Percentiles rank a stretch among this genome's conserved stretches.
phyloP scores from a whole-genome alignment of 2,113 vertebrate species.

The Saguinus imperator region DNA sequence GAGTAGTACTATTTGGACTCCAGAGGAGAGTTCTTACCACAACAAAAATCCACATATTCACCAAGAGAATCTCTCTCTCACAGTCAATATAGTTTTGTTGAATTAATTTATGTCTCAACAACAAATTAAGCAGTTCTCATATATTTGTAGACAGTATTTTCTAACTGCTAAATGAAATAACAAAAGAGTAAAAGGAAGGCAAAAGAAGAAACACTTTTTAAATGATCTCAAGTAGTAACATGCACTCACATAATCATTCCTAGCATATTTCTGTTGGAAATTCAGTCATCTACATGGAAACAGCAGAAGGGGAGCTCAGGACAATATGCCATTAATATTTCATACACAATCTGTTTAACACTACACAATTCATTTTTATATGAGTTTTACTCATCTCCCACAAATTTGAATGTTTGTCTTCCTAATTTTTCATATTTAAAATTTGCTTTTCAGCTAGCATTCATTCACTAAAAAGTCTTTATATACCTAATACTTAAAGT shows the following conservation, averaged over 20 bases:
- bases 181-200: background rate
- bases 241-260: background rate
- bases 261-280: constrained; percentile 47
- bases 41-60: background rate
- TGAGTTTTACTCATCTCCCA: background rate
- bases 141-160: constrained; percentile 1
- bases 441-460: constrained; percentile 12
- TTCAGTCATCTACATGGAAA: constrained; percentile 49
- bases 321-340: constrained; percentile 69
- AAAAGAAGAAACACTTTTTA: constrained; percentile 57
- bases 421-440: background rate
- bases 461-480: constrained; percentile 21
- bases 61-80: background rate
- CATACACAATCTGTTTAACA: constrained; percentile 61
- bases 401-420: background rate
- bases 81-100: background rate
- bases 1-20: background rate
- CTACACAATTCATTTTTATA: constrained; percentile 51
- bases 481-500: background rate
- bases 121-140: background rate
- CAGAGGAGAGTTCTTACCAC: background rate
- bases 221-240: background rate
- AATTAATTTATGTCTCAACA: background rate
- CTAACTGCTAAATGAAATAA: background rate
- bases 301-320: constrained; percentile 56